A percentile compares a stretch with the other conserved stretches of the same genome.
phyloP scores from a whole-genome alignment of 2,888 invertebrate genomes.

The Hydroisotoma schaefferi region DNA sequence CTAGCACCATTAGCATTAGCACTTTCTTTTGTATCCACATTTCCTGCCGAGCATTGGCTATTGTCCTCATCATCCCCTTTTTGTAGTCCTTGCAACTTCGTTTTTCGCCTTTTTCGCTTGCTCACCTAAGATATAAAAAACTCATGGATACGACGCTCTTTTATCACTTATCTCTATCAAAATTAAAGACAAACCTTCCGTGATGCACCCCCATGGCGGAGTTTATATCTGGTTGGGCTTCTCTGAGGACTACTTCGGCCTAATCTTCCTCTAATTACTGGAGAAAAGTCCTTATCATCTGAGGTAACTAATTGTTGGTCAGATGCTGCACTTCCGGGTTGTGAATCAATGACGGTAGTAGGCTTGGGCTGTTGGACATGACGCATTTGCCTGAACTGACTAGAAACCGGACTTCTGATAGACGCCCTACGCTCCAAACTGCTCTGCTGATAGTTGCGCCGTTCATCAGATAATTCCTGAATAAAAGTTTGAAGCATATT shows the following conservation, averaged over 20 bases:
- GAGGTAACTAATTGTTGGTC: not conserved
- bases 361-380: not conserved
- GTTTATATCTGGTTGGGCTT: not conserved
- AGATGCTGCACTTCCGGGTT: not conserved
- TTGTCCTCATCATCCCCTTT: not conserved
- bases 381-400: not conserved
- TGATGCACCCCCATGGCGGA: not conserved
- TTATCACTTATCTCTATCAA: not conserved
- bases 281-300: constrained; percentile 2
- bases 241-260: not conserved
- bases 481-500: too few species aligned
- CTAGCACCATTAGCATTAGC: too few species aligned
- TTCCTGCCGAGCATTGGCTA: not conserved
- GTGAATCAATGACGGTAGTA: not conserved
- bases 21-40: not conserved
- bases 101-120: not conserved
- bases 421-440: not conserved
- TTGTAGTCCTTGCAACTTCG: constrained; percentile 10
- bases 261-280: too few species aligned
- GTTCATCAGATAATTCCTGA: too few species aligned
- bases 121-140: not conserved
- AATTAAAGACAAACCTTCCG: constrained; percentile 10
- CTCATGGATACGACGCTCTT: not conserved
- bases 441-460: too few species aligned
- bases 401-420: not conserved